Evolutionary conservation across 1,140 invertebrate genomes (phyloP).

Genomic region (Megalopta genalis): DNA sequence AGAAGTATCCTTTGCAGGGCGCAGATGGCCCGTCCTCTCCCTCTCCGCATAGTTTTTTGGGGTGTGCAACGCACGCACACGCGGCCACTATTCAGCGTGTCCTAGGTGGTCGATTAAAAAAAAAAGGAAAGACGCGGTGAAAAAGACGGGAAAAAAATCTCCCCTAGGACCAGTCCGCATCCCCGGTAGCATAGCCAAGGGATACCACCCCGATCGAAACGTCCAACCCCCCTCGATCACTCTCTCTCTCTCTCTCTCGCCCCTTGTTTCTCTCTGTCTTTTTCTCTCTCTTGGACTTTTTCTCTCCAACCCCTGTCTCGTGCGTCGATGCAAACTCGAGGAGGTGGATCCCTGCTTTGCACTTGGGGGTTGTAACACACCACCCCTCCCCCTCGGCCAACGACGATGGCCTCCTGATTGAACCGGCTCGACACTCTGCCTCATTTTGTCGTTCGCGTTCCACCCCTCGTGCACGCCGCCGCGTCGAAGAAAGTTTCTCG

Average conservation of each 20-base stretch:
- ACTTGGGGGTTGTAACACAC: conserved; percentile 38
- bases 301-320: background rate
- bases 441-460: conserved; percentile 30
- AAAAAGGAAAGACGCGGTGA: background rate
- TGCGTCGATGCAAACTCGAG: conserved; percentile 48
- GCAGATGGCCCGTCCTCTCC: conserved; percentile 50
- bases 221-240: conserved; percentile 40
- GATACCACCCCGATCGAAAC: conserved; percentile 55
- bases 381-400: background rate
- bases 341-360: conserved; percentile 40
- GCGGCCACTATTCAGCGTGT: conserved; percentile 16
- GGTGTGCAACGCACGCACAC: conserved; percentile 35
- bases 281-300: background rate
- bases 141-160: conserved; percentile 51
- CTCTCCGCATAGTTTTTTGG: conserved; percentile 11
- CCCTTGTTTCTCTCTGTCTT: background rate
- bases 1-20: conserved; percentile 50
- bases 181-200: conserved; percentile 57
- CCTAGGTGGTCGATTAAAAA: conserved; percentile 28
- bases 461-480: background rate
- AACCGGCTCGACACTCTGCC: conserved; percentile 29
- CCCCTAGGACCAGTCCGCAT: conserved; percentile 54
- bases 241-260: conserved; percentile 22
- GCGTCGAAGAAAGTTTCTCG: conserved; percentile 9
- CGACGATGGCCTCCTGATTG: conserved; percentile 28